These are phyloP conservation scores for Bhutanitis thaidina DNA, from an alignment of 2,888 invertebrate genomes.

Conservation along the genomic window DNA sequence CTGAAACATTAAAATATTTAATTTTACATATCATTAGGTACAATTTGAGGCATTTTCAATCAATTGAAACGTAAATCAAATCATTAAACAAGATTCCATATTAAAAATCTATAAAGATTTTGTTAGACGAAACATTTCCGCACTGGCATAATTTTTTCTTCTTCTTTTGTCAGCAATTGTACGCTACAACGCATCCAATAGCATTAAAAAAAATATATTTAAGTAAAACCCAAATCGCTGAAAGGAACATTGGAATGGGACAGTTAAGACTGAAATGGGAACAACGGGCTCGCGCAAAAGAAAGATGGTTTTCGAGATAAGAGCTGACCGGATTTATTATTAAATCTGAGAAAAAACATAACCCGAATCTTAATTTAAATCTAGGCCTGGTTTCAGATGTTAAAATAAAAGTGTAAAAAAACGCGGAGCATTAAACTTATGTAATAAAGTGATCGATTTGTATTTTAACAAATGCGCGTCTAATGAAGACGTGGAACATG, in stretches of 20 bases:
- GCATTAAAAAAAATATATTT: constrained; percentile 42
- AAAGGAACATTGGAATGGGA: constrained; percentile 19
- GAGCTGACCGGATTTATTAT: constrained; percentile 12
- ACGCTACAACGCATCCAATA: constrained; percentile 23
- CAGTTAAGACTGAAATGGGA: constrained; percentile 36
- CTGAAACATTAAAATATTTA: too few species aligned
- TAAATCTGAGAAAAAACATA: constrained; percentile 1
- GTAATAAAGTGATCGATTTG: too few species aligned
- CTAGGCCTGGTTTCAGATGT: background rate
- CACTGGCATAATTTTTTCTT: constrained; percentile 8
- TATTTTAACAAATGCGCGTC: too few species aligned
- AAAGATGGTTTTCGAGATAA: constrained; percentile 4
- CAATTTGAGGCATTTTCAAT: too few species aligned
- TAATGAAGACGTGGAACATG: too few species aligned
- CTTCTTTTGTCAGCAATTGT: constrained; percentile 10
- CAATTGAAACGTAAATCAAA: too few species aligned
- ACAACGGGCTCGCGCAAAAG: constrained; percentile 24
- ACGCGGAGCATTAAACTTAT: too few species aligned
- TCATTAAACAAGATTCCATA: too few species aligned
- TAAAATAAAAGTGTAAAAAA: background rate
- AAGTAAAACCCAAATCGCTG: constrained; percentile 18
- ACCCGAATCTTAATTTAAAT: background rate
- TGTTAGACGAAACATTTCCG: constrained; percentile 1
- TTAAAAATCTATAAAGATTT: too few species aligned
- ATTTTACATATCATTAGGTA: too few species aligned